Evolutionary conservation across 2,888 invertebrate species (phyloP).

Genomic region (Camponotus fellah): DNA sequence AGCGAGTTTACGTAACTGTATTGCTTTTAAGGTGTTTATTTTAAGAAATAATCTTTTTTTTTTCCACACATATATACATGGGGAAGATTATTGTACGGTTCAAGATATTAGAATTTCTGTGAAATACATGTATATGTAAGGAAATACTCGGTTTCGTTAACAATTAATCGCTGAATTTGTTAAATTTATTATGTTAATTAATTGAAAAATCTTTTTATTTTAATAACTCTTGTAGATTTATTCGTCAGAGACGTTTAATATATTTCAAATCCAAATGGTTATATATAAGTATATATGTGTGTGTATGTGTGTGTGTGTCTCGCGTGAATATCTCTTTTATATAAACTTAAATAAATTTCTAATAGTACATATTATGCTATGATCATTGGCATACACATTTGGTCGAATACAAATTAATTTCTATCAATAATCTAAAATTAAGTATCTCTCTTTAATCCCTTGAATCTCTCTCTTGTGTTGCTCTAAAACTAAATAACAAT

Average conservation of each 20-base stretch:
- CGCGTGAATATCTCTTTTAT: background rate
- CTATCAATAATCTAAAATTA: slow-evolving; percentile 5
- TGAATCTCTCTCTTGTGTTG: background rate
- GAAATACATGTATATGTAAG: slow-evolving; percentile 51
- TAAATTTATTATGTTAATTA: background rate
- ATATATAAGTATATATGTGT: background rate
- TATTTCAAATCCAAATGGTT: background rate
- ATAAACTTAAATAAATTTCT: slow-evolving; percentile 1
- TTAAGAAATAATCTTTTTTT: slow-evolving; percentile 42
- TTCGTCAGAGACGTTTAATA: background rate
- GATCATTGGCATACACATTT: background rate
- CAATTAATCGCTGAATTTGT: slow-evolving; percentile 30
- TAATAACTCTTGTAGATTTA: background rate
- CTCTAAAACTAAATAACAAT: slow-evolving; percentile 4
- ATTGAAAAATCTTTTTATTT: background rate
- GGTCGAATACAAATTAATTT: slow-evolving; percentile 1
- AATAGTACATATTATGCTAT: background rate
- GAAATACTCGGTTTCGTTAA: slow-evolving; percentile 56
- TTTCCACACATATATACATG: slow-evolving; percentile 18
- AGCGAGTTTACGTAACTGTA: slow-evolving; percentile 31
- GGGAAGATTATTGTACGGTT: slow-evolving; percentile 60
- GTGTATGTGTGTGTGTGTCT: background rate
- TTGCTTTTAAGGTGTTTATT: slow-evolving; percentile 44
- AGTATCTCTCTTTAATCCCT: background rate
- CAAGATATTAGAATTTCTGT: slow-evolving; percentile 67